Evolutionary conservation across 1,140 invertebrate species (phyloP).

Genomic region (Diploscapter pachys): DNA sequence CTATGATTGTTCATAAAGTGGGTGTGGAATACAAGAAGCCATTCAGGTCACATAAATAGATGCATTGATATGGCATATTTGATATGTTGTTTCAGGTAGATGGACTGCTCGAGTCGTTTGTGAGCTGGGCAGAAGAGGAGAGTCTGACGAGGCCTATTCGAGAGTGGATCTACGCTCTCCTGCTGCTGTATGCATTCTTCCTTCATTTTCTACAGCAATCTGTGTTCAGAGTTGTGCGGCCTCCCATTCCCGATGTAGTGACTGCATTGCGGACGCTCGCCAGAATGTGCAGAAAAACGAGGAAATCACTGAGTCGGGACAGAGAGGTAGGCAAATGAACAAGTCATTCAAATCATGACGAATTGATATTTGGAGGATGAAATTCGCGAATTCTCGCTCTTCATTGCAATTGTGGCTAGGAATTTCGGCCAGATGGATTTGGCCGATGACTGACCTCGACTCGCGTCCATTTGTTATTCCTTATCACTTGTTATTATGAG

Average conservation of each 20-base stretch:
- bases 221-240: background rate
- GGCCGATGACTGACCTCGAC: background rate
- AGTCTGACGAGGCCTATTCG: constrained; percentile 13
- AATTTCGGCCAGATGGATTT: constrained; percentile 18
- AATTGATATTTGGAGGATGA: constrained; percentile 11
- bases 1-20: too few relatives aligned
- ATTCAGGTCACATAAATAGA: too few relatives aligned
- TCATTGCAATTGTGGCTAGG: constrained; percentile 14
- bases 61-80: too few relatives aligned
- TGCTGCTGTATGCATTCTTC: background rate
- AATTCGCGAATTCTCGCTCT: constrained; percentile 8
- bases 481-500: too few relatives aligned
- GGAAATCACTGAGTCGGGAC: too few relatives aligned
- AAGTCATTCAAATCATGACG: background rate
- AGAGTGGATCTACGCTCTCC: constrained; percentile 15
- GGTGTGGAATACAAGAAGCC: too few relatives aligned
- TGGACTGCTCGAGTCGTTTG: constrained; percentile 7
- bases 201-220: too few relatives aligned
- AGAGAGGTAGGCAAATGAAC: background rate
- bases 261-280: constrained; percentile 4
- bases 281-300: constrained; percentile 1
- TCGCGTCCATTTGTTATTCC: too few relatives aligned
- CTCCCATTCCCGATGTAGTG: constrained; percentile 9
- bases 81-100: constrained; percentile 1
- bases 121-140: constrained; percentile 9